Percentiles rank a stretch among this genome's conserved stretches.
These are phyloP conservation scores for Oophaga pumilio DNA, from an alignment of 2,113 vertebrate species.

Conservation along the genomic window DNA sequence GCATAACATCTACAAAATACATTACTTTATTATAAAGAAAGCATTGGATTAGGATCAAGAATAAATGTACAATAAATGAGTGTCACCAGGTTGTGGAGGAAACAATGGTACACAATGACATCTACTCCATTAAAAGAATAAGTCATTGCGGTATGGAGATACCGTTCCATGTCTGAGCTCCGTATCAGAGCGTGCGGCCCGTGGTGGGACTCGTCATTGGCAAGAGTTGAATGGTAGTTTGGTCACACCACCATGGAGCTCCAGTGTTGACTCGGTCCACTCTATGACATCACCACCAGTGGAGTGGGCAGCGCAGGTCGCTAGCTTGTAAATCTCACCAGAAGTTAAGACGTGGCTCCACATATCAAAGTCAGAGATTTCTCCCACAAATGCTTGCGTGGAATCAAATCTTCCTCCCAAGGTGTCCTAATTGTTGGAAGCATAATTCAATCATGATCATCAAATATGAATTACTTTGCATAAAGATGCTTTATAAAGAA, in stretches of 20 bases:
- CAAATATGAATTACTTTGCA: neutral
- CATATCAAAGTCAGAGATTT: constrained; percentile 80
- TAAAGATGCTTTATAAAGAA: neutral
- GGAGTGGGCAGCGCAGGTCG: constrained; percentile 72
- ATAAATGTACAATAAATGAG: neutral
- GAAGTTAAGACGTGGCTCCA: constrained; percentile 77
- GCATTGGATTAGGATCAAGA: neutral
- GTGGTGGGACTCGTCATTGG: constrained; percentile 63
- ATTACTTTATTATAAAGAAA: neutral
- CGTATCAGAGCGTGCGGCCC: constrained; percentile 52
- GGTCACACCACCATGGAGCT: constrained; percentile 78
- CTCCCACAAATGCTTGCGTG: constrained; percentile 79
- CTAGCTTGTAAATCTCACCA: constrained; percentile 74
- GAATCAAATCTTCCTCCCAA: constrained; percentile 80
- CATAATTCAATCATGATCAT: neutral
- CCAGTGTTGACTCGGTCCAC: constrained; percentile 74
- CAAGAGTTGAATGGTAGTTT: constrained; percentile 77
- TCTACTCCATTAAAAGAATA: constrained; percentile 50
- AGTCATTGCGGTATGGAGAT: constrained; percentile 49
- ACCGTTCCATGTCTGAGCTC: constrained; percentile 51
- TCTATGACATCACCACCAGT: constrained; percentile 77
- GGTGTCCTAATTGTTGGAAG: constrained; percentile 69
- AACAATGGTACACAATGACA: neutral
- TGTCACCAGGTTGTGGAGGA: neutral
- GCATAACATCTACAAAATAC: neutral